Evolutionary conservation across 2,113 vertebrate species (phyloP).

Genomic region (Neolamprologus kungweensis): DNA sequence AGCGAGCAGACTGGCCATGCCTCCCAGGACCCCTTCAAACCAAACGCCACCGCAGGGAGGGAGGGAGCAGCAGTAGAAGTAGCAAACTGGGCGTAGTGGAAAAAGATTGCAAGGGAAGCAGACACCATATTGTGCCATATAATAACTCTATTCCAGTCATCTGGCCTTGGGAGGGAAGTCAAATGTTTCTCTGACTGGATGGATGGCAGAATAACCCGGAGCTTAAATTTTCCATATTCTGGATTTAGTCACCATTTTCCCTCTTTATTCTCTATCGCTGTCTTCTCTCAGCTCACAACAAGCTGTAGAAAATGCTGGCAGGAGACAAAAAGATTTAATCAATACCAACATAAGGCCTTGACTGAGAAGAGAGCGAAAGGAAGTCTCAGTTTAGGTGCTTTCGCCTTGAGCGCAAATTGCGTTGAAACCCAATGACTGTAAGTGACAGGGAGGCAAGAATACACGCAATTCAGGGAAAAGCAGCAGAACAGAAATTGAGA

Average conservation of each 20-base stretch:
- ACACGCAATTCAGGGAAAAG: not conserved
- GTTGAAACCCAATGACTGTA: slow-evolving; percentile 22
- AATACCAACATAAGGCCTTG: slow-evolving; percentile 59
- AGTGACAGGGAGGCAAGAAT: not conserved
- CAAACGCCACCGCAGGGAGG: slow-evolving; percentile 7
- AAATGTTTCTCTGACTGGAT: slow-evolving; percentile 1
- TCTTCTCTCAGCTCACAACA: slow-evolving; percentile 41
- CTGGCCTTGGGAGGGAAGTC: slow-evolving; percentile 22
- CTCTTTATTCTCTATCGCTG: not conserved
- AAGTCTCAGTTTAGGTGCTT: slow-evolving; percentile 13
- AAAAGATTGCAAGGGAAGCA: slow-evolving; percentile 17
- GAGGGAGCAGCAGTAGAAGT: not conserved
- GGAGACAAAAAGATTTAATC: slow-evolving; percentile 64
- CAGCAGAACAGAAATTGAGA: not conserved
- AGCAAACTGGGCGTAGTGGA: slow-evolving; percentile 4
- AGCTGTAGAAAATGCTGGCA: slow-evolving; percentile 53
- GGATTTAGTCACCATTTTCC: slow-evolving; percentile 19
- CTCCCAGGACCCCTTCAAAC: slow-evolving; percentile 38
- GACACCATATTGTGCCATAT: slow-evolving; percentile 21
- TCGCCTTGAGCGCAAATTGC: slow-evolving; percentile 48
- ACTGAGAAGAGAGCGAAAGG: slow-evolving; percentile 16
- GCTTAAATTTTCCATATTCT: not conserved
- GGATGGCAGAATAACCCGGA: not conserved
- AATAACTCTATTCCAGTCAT: slow-evolving; percentile 33
- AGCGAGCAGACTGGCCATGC: not conserved